Conservation (phyloP, 2,888 invertebrate species). For the Zaprionus obscuricornis region DNA sequence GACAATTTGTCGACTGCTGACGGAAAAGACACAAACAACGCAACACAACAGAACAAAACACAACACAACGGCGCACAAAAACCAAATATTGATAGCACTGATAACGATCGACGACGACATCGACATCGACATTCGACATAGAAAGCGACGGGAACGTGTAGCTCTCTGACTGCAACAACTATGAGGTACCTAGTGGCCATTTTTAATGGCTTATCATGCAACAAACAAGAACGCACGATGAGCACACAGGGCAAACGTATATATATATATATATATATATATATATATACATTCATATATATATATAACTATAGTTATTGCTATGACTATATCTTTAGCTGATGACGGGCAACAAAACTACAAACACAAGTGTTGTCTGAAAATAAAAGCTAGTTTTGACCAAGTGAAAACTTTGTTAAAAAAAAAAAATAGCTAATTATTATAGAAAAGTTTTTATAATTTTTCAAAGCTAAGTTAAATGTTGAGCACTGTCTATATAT, state of each 20-base stretch:
- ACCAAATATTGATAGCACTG: conserved; percentile 68
- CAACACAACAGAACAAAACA: not conserved
- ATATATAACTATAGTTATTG: too few species aligned
- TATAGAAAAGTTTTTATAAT: too few species aligned
- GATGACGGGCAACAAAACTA: too few species aligned
- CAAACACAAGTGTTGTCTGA: too few species aligned
- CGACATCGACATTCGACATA: conserved; percentile 29
- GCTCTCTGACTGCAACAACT: conserved; percentile 46
- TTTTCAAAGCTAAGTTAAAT: too few species aligned
- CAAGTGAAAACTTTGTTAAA: too few species aligned
- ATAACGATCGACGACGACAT: conserved; percentile 57
- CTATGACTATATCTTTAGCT: too few species aligned
- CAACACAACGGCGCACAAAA: conserved; percentile 42
- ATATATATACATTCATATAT: too few species aligned
- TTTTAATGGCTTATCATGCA: conserved; percentile 73
- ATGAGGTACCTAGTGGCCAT: conserved; percentile 71
- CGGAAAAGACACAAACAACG: conserved; percentile 42
- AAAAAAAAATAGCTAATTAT: too few species aligned
- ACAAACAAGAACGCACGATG: conserved; percentile 38
- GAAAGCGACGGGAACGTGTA: conserved; percentile 16
- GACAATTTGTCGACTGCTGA: conserved; percentile 6
- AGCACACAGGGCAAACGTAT: not conserved
- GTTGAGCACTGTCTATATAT: too few species aligned
- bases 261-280: conserved; percentile 1
- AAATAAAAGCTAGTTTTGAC: too few species aligned